Base-by-base conservation (phyloP, 92 coral and sea anemone genomes). In the Porites lobata region DNA sequence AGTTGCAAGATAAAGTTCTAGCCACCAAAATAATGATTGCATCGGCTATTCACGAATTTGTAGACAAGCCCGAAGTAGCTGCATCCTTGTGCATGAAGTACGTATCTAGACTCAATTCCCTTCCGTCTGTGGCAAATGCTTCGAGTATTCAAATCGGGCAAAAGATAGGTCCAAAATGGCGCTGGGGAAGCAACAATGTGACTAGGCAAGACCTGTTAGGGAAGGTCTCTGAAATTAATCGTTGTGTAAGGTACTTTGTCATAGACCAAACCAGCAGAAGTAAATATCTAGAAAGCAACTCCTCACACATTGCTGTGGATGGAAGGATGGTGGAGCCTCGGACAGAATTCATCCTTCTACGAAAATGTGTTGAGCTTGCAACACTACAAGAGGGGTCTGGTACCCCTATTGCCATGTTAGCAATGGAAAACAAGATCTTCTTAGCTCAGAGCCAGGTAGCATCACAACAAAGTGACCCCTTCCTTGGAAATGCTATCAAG, bases 11-110 rank as follows among this genome's bases (percentile, higher is more conserved):
- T 76, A 97, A 97, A 58, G 91, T 97, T 1, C 88, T 97, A 13
- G 99, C 98, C 54, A 94, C 99, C 8, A 97, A 97, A 79, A 97
- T 97, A 50, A 91, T 97, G 98, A 90, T 97, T 17, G 96, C 99
- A 19, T 97, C 99, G 2, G 98, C 96, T 22, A 78, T 97, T 68
- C 99, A 97, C 76, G 99, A 97, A 82, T 97, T 97, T 85, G 98
- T 93, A 20, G 96, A 85, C 32, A 97, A 97, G 82, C 98, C 96
- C 24, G 96, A 93, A 14, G 93, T 96, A 3, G 98, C 99, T 6
- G 89, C 85, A 47, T 92, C 98, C 2, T 82, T 95, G n/a, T 97
- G 98, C 64, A 82, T 95, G 90, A 97, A 94, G 69, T 97, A 95
- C 77, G 77, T 95, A 2, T 82, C 96, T 21, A 90, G 99, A 18